phyloP scores from a whole-genome alignment of 2,797 vertebrate genomes.

The Coendou prehensilis region DNA sequence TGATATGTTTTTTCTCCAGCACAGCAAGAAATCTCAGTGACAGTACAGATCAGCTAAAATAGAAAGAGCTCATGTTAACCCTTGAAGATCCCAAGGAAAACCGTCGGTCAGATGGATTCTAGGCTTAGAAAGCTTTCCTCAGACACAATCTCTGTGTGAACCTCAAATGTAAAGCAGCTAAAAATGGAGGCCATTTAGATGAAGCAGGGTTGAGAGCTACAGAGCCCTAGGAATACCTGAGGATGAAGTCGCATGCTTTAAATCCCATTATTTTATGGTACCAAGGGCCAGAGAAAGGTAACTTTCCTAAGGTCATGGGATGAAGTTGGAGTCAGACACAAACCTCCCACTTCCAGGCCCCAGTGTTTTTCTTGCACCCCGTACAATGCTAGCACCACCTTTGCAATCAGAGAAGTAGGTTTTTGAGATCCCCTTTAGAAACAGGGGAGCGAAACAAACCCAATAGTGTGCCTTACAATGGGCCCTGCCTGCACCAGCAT shows the following conservation, averaged over 20 bases:
- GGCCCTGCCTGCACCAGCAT: not conserved
- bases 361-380: no score
- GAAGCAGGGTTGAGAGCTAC: not conserved
- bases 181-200: not conserved
- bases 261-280: not conserved
- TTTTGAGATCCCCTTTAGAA: not conserved
- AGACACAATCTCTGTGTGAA: not conserved
- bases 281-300: not conserved
- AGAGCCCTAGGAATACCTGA: no score
- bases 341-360: not conserved
- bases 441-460: not conserved
- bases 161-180: not conserved
- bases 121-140: not conserved
- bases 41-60: not conserved
- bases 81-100: not conserved
- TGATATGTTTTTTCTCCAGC: not conserved
- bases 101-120: no score
- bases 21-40: not conserved
- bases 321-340: not conserved
- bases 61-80: not conserved
- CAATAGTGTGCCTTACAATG: accelerated
- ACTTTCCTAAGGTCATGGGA: not conserved
- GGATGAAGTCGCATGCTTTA: not conserved
- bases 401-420: not conserved
- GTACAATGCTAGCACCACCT: not conserved